Evolutionary conservation across 2,888 invertebrate species (phyloP).

Genomic region (Bursaphelenchus okinawaensis): DNA sequence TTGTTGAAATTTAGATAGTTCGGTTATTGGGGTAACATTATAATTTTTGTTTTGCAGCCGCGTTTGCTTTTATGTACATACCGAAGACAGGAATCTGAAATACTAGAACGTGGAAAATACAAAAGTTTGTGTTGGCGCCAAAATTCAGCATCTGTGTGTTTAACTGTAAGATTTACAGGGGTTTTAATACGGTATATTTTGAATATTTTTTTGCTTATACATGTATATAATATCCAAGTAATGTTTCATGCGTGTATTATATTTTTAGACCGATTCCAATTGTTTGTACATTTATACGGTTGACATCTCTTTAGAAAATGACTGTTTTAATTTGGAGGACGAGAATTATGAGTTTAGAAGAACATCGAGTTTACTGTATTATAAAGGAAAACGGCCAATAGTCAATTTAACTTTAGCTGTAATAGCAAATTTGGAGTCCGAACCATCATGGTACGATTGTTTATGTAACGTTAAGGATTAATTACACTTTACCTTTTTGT

Average conservation of each 20-base stretch:
- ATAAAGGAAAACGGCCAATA: slow-evolving; percentile 32
- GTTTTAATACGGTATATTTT: neutral
- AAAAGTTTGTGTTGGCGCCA: slow-evolving; percentile 47
- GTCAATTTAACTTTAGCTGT: slow-evolving; percentile 41
- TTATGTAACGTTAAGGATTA: too few relatives aligned
- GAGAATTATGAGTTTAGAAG: slow-evolving; percentile 29
- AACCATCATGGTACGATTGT: slow-evolving; percentile 40
- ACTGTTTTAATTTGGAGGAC: slow-evolving; percentile 45
- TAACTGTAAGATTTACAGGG: slow-evolving; percentile 38
- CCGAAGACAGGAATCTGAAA: slow-evolving; percentile 33
- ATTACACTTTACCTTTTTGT: slow-evolving; percentile 11
- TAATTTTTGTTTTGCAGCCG: slow-evolving; percentile 36
- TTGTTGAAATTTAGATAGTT: neutral
- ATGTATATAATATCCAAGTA: too few relatives aligned
- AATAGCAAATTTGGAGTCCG: slow-evolving; percentile 44
- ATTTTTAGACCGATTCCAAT: slow-evolving; percentile 42
- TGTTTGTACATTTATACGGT: slow-evolving; percentile 47
- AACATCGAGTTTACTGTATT: slow-evolving; percentile 33
- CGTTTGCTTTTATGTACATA: slow-evolving; percentile 44
- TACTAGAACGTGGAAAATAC: slow-evolving; percentile 38
- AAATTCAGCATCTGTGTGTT: slow-evolving; percentile 45
- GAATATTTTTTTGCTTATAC: too few relatives aligned
- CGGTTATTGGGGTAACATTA: neutral
- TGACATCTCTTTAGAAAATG: slow-evolving; percentile 27
- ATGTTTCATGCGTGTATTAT: slow-evolving; percentile 1